Evolutionary conservation across 2,888 invertebrate species (phyloP), one percentile per base, ranked within the genome.

Genomic region (Sarcophaga carnaria): DNA sequence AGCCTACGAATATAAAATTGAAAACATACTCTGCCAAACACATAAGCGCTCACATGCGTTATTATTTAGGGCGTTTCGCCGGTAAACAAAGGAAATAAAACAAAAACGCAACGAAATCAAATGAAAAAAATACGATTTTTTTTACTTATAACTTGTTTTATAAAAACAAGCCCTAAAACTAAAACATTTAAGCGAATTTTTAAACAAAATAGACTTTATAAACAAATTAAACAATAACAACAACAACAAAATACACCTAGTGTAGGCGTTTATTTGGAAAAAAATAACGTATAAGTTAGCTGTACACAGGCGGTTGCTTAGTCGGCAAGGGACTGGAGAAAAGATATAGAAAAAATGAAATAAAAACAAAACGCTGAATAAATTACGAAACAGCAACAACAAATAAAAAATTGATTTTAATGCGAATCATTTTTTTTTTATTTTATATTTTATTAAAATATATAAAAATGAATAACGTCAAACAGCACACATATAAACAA

Each of bases 51-150:
- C 45, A 62, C 11, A 62, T 11, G 25, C 20, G 12, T 10, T 78
- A 66, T 66, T 63, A 81, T 79, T 83, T 82, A 83, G 89, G 88
- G 88, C 87, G 88, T 88, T 85, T 76, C 81, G 87, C 88, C 88
- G 89, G 89, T 83, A 88, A 89, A 85, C 86, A 88, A 87, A 87
- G 85, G 85, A 70, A 78, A 76, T 5, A 25, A 77, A 27, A 49
- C 14, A 70, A 76, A 67, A 62, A 17, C n/a, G 25, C 47, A 78
- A 47, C 17, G 59, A 70, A 70, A 80, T 64, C 54, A 6, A 14
- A 2, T 17, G 25, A n/a, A 49, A 76, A 60, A 20, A 25, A 47
- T 11, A 49, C 45, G 17, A 2, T 37, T 25, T 22, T 62, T n/a
- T 22, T 62, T 20, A n/a, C 5, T 62, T 62, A 62, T 10, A 76